These are phyloP conservation scores for Acipenser ruthenus DNA, from an alignment of 2,797 vertebrate species.

Conservation along the genomic window DNA sequence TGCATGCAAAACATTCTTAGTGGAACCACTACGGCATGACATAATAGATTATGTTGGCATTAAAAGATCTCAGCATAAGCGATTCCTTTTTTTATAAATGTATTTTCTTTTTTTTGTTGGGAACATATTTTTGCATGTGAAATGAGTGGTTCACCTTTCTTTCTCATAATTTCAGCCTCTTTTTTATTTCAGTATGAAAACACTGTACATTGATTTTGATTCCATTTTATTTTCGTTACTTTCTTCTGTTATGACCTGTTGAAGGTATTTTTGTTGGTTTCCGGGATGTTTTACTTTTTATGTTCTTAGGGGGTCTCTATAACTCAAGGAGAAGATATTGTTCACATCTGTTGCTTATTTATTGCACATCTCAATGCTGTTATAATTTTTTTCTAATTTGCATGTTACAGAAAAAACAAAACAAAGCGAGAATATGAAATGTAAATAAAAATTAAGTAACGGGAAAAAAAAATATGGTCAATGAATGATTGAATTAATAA, in stretches of 20 bases:
- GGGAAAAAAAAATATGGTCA: conserved; percentile 47
- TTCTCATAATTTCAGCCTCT: conserved; percentile 50
- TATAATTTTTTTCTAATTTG: conserved; percentile 70
- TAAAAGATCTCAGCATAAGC: conserved; percentile 57
- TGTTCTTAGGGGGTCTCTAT: conserved; percentile 56
- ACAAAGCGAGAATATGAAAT: conserved; percentile 58
- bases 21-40: conserved; percentile 54
- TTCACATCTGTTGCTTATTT: conserved; percentile 62
- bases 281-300: conserved; percentile 24
- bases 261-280: conserved; percentile 45
- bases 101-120: conserved; percentile 52
- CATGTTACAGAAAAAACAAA: conserved; percentile 69
- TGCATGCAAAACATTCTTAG: conserved; percentile 59
- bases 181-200: conserved; percentile 53
- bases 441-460: conserved; percentile 53
- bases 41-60: conserved; percentile 53
- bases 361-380: conserved; percentile 66
- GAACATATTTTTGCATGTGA: conserved; percentile 62
- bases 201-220: conserved; percentile 59
- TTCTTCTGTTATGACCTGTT: conserved; percentile 57
- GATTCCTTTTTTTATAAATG: conserved; percentile 27
- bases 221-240: conserved; percentile 53
- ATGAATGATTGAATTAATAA: conserved; percentile 74
- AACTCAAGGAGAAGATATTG: conserved; percentile 54
- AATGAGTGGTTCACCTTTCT: conserved; percentile 56